Evolutionary conservation across 2,797 vertebrate species (phyloP).

Genomic region (Urosaurus nigricauda): DNA sequence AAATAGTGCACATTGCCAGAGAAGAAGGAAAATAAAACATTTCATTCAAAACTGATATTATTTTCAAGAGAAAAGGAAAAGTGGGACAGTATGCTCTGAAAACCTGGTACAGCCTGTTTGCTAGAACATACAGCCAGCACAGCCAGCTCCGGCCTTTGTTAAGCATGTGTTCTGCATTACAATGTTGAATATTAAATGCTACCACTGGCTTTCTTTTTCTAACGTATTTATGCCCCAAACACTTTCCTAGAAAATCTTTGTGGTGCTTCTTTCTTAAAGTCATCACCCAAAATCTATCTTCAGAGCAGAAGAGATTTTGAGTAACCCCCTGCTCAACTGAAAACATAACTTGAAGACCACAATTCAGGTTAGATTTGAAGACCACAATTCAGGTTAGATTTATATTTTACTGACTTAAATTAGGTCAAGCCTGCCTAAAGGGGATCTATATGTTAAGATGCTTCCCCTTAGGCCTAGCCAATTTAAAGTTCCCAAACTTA

Average conservation of each 20-base stretch:
- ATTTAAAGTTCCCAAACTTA: neutral
- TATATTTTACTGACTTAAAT: neutral
- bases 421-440: no score
- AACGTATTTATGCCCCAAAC: neutral
- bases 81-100: neutral
- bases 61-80: neutral
- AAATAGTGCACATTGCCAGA: slow-evolving; percentile 40
- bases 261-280: neutral
- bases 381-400: neutral
- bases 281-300: neutral
- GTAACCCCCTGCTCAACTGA: no score
- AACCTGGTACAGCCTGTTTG: slow-evolving; percentile 11
- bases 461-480: neutral
- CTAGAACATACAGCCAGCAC: neutral
- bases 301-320: neutral
- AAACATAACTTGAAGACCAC: neutral
- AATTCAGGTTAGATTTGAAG: neutral
- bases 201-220: neutral
- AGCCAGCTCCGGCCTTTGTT: no score
- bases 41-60: slow-evolving; percentile 20
- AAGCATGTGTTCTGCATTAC: neutral
- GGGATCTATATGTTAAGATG: neutral
- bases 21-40: slow-evolving; percentile 31
- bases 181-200: neutral
- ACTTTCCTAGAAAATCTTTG: neutral